Percentiles rank a stretch among this genome's conserved stretches.
phyloP scores from a whole-genome alignment of 2,797 vertebrate species.

The Tenualosa thibaudeaui region DNA sequence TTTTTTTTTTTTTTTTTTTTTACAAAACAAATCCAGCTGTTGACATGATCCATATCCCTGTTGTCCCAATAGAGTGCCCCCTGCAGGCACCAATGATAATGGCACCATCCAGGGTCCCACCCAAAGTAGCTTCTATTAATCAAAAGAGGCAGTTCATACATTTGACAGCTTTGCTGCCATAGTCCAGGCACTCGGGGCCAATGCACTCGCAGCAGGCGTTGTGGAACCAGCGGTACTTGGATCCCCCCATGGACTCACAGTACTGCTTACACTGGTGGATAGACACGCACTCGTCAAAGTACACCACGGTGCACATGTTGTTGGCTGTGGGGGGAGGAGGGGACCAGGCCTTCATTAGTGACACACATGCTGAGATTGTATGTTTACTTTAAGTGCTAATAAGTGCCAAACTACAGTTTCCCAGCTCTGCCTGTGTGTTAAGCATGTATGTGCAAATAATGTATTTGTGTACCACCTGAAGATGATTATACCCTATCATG shows the following conservation, averaged over 20 bases:
- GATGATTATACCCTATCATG: slow-evolving; percentile 3
- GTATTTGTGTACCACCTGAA: slow-evolving; percentile 12
- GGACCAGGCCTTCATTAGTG: neutral
- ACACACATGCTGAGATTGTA: neutral
- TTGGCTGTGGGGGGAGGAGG: slow-evolving; percentile 57
- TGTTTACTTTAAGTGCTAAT: neutral
- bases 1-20: neutral
- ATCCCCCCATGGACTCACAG: slow-evolving; percentile 98
- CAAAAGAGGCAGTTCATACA: slow-evolving; percentile 98
- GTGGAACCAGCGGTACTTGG: slow-evolving; percentile 99
- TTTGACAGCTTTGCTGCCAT: slow-evolving; percentile 94
- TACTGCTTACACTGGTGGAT: slow-evolving; percentile 97
- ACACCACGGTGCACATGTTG: slow-evolving; percentile 96
- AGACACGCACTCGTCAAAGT: slow-evolving; percentile 98
- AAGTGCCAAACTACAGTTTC: neutral
- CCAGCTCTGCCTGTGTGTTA: neutral
- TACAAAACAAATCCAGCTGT: neutral
- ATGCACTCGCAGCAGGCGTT: slow-evolving; percentile 98
- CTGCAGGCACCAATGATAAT: neutral
- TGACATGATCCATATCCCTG: slow-evolving; percentile 26
- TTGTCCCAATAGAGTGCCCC: slow-evolving; percentile 16
- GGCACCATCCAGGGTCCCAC: neutral
- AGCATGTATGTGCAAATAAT: slow-evolving; percentile 20
- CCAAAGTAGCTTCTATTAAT: slow-evolving; percentile 47
- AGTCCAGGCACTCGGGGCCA: slow-evolving; percentile 95